A percentile compares a stretch with the other conserved stretches of the same genome.
Evolutionary conservation across 2,888 invertebrate genomes (phyloP).

Genomic region (Crepidodera aurea): DNA sequence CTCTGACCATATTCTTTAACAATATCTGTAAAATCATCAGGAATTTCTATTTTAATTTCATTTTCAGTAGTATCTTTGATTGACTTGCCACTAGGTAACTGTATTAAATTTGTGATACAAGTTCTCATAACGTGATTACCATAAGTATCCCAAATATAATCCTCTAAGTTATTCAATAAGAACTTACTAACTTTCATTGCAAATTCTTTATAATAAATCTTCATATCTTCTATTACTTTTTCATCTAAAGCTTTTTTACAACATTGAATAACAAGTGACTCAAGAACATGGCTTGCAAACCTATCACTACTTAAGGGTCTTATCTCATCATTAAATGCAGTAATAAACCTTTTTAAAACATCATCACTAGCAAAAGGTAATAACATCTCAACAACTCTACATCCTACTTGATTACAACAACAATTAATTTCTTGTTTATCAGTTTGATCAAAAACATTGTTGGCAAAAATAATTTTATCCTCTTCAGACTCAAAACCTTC

Average conservation of each 20-base stretch:
- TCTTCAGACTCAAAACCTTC: slow-evolving; percentile 73
- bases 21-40: slow-evolving; percentile 69
- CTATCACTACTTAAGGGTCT: slow-evolving; percentile 77
- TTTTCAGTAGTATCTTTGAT: slow-evolving; percentile 47
- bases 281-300: slow-evolving; percentile 82
- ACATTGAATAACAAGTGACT: slow-evolving; percentile 70
- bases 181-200: slow-evolving; percentile 78
- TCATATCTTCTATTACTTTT: slow-evolving; percentile 37
- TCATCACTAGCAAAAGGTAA: slow-evolving; percentile 72
- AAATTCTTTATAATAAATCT: slow-evolving; percentile 69
- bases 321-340: slow-evolving; percentile 70
- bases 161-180: slow-evolving; percentile 83
- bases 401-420: slow-evolving; percentile 82
- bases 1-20: slow-evolving; percentile 71
- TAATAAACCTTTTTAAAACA: slow-evolving; percentile 70
- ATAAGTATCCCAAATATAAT: slow-evolving; percentile 80
- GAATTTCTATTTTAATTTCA: slow-evolving; percentile 52
- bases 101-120: slow-evolving; percentile 74
- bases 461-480: slow-evolving; percentile 75
- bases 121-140: slow-evolving; percentile 81
- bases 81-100: slow-evolving; percentile 65
- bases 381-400: slow-evolving; percentile 78
- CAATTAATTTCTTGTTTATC: slow-evolving; percentile 75
- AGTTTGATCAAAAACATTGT: slow-evolving; percentile 79
- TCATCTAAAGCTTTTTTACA: slow-evolving; percentile 63